Conservation (phyloP, 2,888 invertebrate species). For the Icerya purchasi region DNA sequence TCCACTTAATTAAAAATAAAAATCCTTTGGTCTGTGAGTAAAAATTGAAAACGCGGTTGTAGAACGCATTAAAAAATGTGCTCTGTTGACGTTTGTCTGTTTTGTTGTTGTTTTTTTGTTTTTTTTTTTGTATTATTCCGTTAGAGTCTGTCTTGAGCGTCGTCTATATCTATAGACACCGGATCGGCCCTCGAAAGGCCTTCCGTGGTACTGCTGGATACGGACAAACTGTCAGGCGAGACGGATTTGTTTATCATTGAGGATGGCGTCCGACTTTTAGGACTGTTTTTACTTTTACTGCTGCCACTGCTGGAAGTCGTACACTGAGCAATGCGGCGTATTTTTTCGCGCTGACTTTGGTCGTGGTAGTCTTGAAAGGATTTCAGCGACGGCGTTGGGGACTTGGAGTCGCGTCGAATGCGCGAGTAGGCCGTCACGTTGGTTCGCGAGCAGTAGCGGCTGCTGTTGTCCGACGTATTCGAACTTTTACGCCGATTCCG, state of each 20-base stretch:
- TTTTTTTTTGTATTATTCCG: no score
- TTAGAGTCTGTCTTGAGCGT: no score
- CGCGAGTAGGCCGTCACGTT: conserved; percentile 1
- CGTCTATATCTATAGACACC: conserved; percentile 9
- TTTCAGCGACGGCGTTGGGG: conserved; percentile 8
- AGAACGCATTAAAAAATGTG: no score
- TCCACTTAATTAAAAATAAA: no score
- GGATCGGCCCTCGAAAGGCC: conserved; percentile 9
- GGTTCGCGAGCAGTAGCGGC: conserved; percentile 8
- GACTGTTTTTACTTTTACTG: not conserved
- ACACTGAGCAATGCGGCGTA: not conserved
- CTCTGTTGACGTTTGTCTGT: no score
- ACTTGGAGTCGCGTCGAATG: not conserved
- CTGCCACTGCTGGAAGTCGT: not conserved
- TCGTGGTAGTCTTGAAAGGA: conserved; percentile 9
- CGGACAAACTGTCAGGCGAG: conserved; percentile 9
- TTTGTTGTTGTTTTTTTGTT: no score
- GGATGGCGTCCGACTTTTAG: not conserved
- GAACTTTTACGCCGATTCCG: conserved; percentile 12
- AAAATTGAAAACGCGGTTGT: no score
- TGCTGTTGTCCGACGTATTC: conserved; percentile 9
- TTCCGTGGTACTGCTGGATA: conserved; percentile 11
- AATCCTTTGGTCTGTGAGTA: no score
- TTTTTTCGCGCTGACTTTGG: not conserved
- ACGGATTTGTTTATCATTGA: not conserved